Conservation (phyloP, 1,140 invertebrate genomes). For the Alviniconcha marisindica region DNA sequence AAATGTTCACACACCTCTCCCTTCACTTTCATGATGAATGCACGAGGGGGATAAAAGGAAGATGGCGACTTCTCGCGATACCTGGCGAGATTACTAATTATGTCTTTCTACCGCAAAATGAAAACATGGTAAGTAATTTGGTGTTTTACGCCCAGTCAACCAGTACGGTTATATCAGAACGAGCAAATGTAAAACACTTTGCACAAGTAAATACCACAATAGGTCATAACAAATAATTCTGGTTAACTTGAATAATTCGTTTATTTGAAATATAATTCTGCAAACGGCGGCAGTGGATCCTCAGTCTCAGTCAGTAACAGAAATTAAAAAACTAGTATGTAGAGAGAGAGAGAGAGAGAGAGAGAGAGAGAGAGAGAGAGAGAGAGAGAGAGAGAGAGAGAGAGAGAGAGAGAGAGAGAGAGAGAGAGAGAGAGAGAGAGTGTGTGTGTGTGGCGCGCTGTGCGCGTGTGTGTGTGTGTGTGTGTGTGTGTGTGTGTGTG, state of each 20-base stretch:
- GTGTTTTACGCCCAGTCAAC: too few relatives aligned
- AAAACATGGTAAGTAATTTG: too few relatives aligned
- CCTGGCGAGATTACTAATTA: background rate
- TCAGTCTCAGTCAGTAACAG: background rate
- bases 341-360: background rate
- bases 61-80: background rate
- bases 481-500: too few relatives aligned
- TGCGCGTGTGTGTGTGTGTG: too few relatives aligned
- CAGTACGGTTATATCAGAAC: too few relatives aligned
- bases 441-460: too few relatives aligned
- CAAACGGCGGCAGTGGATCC: too few relatives aligned
- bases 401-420: constrained; percentile 37
- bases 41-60: constrained; percentile 16
- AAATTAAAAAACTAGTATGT: background rate
- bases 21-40: constrained; percentile 15
- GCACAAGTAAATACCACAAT: too few relatives aligned
- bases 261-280: too few relatives aligned
- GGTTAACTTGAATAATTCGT: too few relatives aligned
- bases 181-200: too few relatives aligned
- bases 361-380: constrained; percentile 41
- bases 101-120: background rate
- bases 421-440: constrained; percentile 32
- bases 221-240: too few relatives aligned
- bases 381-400: constrained; percentile 22
- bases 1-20: constrained; percentile 16